These are phyloP conservation scores for Trachelus troglodyta DNA, from an alignment of 2,888 invertebrate species.

Conservation along the genomic window DNA sequence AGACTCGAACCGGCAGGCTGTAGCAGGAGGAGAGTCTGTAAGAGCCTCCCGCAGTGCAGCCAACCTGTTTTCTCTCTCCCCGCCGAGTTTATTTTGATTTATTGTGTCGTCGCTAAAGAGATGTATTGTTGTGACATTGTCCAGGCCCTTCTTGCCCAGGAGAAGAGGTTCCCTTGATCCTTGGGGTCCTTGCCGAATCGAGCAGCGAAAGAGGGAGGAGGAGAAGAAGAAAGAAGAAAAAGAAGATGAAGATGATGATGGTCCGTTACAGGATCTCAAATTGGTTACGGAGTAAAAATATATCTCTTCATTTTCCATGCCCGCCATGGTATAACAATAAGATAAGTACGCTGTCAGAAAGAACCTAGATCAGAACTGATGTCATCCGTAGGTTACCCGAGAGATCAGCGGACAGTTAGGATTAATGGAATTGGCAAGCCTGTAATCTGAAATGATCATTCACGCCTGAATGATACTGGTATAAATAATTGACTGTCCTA, in stretches of 20 bases:
- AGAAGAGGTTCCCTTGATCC: background rate
- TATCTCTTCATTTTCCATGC: too few relatives aligned
- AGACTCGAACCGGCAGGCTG: background rate
- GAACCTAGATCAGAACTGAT: too few relatives aligned
- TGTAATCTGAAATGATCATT: too few relatives aligned
- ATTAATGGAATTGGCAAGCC: too few relatives aligned
- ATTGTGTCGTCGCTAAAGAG: slow-evolving; percentile 60
- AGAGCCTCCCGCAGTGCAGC: slow-evolving; percentile 51
- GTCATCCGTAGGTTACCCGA: too few relatives aligned
- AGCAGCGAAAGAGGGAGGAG: background rate
- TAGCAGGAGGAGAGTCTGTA: slow-evolving; percentile 23
- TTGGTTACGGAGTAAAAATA: too few relatives aligned
- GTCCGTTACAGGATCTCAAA: background rate
- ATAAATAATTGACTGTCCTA: too few relatives aligned
- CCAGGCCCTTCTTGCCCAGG: slow-evolving; percentile 10
- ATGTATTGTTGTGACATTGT: slow-evolving; percentile 60
- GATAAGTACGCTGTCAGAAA: too few relatives aligned
- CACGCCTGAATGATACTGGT: too few relatives aligned
- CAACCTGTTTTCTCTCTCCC: slow-evolving; percentile 54
- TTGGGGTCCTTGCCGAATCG: slow-evolving; percentile 1
- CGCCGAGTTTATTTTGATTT: slow-evolving; percentile 59
- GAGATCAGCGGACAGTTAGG: too few relatives aligned
- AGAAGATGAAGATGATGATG: slow-evolving; percentile 3
- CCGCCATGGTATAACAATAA: too few relatives aligned
- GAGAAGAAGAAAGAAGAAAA: background rate